Percentiles rank a stretch among this genome's conserved stretches.
Evolutionary conservation across 2,113 vertebrate genomes (phyloP).

Genomic region (Collichthys lucidus): DNA sequence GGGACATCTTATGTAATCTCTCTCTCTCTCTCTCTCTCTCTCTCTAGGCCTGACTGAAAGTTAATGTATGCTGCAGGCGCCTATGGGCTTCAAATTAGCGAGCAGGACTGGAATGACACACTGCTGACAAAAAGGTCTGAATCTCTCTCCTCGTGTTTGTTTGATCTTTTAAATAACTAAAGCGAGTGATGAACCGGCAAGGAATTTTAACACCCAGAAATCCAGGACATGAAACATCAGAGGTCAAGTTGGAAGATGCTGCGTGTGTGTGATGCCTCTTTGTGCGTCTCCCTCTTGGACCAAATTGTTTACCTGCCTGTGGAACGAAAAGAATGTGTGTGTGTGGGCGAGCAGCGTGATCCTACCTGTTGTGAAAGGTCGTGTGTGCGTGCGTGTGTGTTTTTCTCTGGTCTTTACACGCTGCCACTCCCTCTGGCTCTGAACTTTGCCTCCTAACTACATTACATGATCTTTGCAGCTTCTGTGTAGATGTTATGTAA

Average conservation of each 20-base stretch:
- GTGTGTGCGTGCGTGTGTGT: slow-evolving; percentile 20
- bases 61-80: slow-evolving; percentile 35
- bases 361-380: slow-evolving; percentile 63
- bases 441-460: slow-evolving; percentile 60
- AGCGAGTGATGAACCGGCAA: neutral
- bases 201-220: neutral
- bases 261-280: neutral
- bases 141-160: neutral
- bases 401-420: slow-evolving; percentile 10
- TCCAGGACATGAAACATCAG: neutral
- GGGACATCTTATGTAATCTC: slow-evolving; percentile 56
- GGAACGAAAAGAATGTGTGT: slow-evolving; percentile 65
- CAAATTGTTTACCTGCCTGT: slow-evolving; percentile 48
- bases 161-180: neutral
- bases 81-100: slow-evolving; percentile 20
- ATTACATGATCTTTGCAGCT: slow-evolving; percentile 14
- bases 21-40: slow-evolving; percentile 26
- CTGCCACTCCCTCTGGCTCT: slow-evolving; percentile 50
- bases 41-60: slow-evolving; percentile 36
- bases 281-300: slow-evolving; percentile 6
- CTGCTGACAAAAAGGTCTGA: slow-evolving; percentile 31
- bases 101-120: slow-evolving; percentile 4
- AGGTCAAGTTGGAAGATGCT: neutral
- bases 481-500: slow-evolving; percentile 10
- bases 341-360: slow-evolving; percentile 68